Evolutionary conservation across 1,140 invertebrate genomes (phyloP).

Genomic region (Heliconius congener): DNA sequence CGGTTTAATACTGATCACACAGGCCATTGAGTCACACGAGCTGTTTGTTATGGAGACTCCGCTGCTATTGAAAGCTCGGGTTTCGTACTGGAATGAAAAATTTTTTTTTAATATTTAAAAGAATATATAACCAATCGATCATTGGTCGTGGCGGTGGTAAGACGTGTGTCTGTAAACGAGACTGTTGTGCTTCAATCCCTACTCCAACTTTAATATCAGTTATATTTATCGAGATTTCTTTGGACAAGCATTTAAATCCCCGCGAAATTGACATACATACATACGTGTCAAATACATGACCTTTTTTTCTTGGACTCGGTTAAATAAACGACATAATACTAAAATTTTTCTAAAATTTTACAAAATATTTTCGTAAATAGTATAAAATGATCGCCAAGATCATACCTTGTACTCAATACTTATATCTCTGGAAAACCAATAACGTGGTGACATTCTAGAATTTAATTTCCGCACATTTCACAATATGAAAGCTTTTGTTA

Average conservation of each 20-base stretch:
- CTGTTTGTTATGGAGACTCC: conserved; percentile 63
- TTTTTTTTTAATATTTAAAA: not conserved
- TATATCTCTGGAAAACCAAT: conserved; percentile 8
- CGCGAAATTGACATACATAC: too few species aligned
- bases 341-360: not conserved
- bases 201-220: too few species aligned
- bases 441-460: conserved; percentile 30
- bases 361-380: not conserved
- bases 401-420: conserved; percentile 21
- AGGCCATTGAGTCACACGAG: conserved; percentile 55
- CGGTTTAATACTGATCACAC: conserved; percentile 57
- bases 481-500: conserved; percentile 3
- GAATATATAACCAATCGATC: too few species aligned
- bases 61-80: conserved; percentile 62
- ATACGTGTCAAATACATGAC: too few species aligned
- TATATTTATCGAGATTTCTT: too few species aligned
- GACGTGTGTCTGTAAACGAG: too few species aligned
- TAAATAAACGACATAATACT: too few species aligned
- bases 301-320: too few species aligned
- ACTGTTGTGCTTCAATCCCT: too few species aligned
- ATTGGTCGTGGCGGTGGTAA: too few species aligned
- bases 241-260: too few species aligned
- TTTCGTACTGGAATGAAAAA: conserved; percentile 58
- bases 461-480: conserved; percentile 43
- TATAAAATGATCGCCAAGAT: not conserved